Conservation (phyloP, 1,140 invertebrate species). For the Drosophila persimilis region DNA sequence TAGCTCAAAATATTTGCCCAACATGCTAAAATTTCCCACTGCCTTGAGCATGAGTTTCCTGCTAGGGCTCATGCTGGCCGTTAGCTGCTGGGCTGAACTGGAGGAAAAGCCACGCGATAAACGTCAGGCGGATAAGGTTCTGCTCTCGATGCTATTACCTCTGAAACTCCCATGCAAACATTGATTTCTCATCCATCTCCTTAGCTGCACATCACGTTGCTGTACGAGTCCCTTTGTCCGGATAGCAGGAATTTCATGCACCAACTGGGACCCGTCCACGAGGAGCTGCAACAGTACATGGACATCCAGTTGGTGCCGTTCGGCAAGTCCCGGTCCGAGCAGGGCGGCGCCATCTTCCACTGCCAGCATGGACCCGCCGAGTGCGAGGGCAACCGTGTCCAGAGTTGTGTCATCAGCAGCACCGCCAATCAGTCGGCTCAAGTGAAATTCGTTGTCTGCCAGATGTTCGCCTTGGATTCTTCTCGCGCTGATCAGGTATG, state of each 20-base stretch:
- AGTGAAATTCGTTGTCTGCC: conserved; percentile 84
- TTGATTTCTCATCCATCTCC: neutral
- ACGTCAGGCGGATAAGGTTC: conserved; percentile 55
- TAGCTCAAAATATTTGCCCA: neutral
- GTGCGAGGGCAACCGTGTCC: conserved; percentile 87
- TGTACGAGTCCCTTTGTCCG: conserved; percentile 92
- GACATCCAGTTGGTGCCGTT: conserved; percentile 87
- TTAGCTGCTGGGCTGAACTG: conserved; percentile 20
- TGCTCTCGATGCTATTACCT: conserved; percentile 16
- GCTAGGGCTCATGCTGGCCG: conserved; percentile 24
- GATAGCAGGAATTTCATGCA: conserved; percentile 89
- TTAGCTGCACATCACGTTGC: conserved; percentile 84
- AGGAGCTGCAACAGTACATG: conserved; percentile 83
- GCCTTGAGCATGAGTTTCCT: conserved; percentile 12
- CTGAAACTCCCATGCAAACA: neutral
- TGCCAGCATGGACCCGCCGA: conserved; percentile 88
- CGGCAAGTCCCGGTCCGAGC: conserved; percentile 87
- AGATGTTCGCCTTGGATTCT: conserved; percentile 83
- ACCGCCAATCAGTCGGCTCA: conserved; percentile 79
- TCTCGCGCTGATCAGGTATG: conserved; percentile 55
- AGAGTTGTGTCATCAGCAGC: conserved; percentile 86
- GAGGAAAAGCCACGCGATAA: conserved; percentile 29
- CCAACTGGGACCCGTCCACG: conserved; percentile 84
- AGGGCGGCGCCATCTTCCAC: conserved; percentile 84
- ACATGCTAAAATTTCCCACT: conserved; percentile 42